Percentiles rank a stretch among this genome's conserved stretches.
These are phyloP conservation scores for Alethe diademata DNA, from an alignment of 2,113 vertebrate genomes.

Conservation along the genomic window DNA sequence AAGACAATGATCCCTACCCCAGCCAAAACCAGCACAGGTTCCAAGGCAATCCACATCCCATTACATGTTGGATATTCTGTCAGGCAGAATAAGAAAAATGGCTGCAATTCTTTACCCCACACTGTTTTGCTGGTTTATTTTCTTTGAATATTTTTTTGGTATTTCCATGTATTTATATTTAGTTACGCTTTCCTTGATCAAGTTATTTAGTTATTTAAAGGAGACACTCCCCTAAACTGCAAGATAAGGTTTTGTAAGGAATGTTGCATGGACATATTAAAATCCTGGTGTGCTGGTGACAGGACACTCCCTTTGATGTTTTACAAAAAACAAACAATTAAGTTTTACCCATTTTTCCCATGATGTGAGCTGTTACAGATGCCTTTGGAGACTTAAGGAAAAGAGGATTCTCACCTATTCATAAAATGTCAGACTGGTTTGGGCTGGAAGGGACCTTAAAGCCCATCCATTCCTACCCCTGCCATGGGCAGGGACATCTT, in stretches of 20 bases:
- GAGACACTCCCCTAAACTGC: not conserved
- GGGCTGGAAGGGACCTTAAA: not conserved
- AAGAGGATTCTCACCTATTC: not conserved
- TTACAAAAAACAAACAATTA: not conserved
- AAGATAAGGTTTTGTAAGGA: not conserved
- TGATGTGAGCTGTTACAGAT: not conserved
- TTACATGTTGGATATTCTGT: not conserved
- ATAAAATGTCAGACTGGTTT: not conserved
- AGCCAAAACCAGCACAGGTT: not conserved
- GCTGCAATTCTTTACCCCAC: not conserved
- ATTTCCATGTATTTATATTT: not conserved
- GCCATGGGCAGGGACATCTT: not conserved
- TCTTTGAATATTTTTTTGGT: not conserved
- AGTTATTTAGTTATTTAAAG: not conserved
- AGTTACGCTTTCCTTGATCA: not conserved
- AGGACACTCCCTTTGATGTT: not conserved
- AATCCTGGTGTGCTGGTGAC: not conserved
- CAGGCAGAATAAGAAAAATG: not conserved
- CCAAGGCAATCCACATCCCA: not conserved
- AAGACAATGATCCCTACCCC: not conserved
- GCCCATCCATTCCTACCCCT: fast-evolving
- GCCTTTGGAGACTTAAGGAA: not conserved
- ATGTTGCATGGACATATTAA: not conserved
- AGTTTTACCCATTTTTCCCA: not conserved
- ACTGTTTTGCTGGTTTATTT: not conserved